Base-by-base conservation (phyloP, 2,113 vertebrate genomes). In the Strix uralensis region DNA sequence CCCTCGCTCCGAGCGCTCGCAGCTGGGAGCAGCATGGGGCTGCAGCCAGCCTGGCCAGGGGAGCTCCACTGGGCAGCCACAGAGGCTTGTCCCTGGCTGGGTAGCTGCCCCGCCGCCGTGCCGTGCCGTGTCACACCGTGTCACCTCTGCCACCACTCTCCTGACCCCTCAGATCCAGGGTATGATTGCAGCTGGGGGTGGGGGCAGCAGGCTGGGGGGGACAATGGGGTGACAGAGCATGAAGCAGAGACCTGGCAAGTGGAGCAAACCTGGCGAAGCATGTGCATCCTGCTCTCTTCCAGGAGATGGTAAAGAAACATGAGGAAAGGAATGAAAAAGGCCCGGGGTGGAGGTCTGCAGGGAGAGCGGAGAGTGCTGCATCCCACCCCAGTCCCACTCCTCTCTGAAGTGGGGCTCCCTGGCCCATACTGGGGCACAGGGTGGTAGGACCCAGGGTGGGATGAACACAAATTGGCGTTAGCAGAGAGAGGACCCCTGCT, bases 11-110 rank as follows among this genome's bases (percentile, higher is more conserved):
- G 8, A 91, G 92, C 1, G 0, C 78, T 94, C 94, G 29, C 97
- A 96, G 97, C 95, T 97, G 95, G 96, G 94, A 97, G 81, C 96
- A 96, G 95, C 86, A 73, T 94, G 96, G 70, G 55, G 86, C 90
- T 83, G 85, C 75, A 86, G 83, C 61, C 85, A 79, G 94, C 82
- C 71, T 0, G 3, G 89, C 79, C 75, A 44, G 86, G 75, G 72
- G 59, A 81, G 59, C 47, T 46, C 21, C 38, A 32, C 47, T 0
- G 30, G 59, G 66, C 30, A 40, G 71, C 54, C 49, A 15, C 42
- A 27, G 42, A 34, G 42, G 27, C 47, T 46, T 46, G 47, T 6
- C 74, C 52, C 5, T 3, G 25, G 67, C 30, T 23, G 63, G 77
- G 59, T 4, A 3, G 54, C 66, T 58, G 72, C 10, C 16, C 22